phyloP scores from a whole-genome alignment of 2,888 invertebrate genomes.

The Tanytarsus gracilentus region DNA sequence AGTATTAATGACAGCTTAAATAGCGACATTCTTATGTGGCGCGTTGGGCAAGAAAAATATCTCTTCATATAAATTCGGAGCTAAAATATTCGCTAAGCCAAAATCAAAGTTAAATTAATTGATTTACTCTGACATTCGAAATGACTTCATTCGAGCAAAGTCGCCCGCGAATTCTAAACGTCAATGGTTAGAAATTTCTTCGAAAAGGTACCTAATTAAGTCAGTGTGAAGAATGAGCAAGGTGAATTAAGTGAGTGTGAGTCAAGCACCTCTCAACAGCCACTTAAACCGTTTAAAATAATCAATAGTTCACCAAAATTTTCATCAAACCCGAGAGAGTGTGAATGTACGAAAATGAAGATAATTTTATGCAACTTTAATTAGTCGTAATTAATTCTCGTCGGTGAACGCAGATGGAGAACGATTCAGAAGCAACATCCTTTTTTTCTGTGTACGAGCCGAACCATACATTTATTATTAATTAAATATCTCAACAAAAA shows the following conservation, averaged over 20 bases:
- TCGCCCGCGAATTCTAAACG: no score
- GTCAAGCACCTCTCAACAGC: background rate
- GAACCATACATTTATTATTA: no score
- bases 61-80: no score
- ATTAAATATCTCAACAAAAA: background rate
- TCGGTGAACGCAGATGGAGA: no score
- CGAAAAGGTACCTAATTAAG: no score
- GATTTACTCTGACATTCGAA: background rate
- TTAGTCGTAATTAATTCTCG: background rate
- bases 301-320: background rate
- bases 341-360: background rate
- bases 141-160: background rate
- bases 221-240: no score
- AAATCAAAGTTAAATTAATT: no score
- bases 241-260: background rate
- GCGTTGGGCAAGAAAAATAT: no score
- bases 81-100: no score
- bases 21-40: background rate
- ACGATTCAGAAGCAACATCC: no score
- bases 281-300: background rate
- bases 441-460: no score
- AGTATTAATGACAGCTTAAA: constrained; percentile 23
- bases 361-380: constrained; percentile 6
- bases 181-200: no score
- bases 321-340: background rate